Conservation (phyloP, 2,888 invertebrate genomes). For the Glaucopsyche alexis region DNA sequence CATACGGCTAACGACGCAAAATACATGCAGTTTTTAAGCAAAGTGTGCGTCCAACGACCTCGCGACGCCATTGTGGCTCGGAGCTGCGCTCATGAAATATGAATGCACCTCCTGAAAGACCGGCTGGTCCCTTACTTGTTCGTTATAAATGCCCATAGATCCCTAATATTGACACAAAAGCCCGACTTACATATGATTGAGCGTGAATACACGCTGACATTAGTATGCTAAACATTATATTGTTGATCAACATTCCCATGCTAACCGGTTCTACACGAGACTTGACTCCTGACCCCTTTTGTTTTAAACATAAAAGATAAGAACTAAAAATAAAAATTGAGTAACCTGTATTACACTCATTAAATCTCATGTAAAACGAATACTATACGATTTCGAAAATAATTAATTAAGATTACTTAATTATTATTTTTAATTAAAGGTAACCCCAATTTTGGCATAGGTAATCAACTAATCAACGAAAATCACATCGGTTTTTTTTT, state of each 20-base stretch:
- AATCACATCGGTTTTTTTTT: background rate
- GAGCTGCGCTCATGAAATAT: conserved; percentile 74
- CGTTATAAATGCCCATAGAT: conserved; percentile 42
- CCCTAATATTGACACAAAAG: conserved; percentile 44
- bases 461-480: background rate
- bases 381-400: background rate
- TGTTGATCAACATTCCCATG: conserved; percentile 51
- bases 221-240: conserved; percentile 56
- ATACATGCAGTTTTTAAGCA: conserved; percentile 40
- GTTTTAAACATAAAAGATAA: background rate
- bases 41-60: conserved; percentile 68
- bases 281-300: conserved; percentile 18
- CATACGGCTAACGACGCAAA: background rate
- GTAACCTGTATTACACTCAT: conserved; percentile 13
- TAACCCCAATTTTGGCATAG: background rate
- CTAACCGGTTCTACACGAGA: conserved; percentile 44
- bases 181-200: conserved; percentile 37
- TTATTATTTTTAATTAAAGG: background rate
- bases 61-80: conserved; percentile 70
- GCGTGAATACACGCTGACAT: conserved; percentile 35
- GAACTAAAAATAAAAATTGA: conserved; percentile 23
- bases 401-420: background rate
- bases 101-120: conserved; percentile 70
- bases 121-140: conserved; percentile 46
- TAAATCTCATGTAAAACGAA: background rate